Base-by-base conservation (phyloP, 2,113 vertebrate genomes). In the Lepus americanus region DNA sequence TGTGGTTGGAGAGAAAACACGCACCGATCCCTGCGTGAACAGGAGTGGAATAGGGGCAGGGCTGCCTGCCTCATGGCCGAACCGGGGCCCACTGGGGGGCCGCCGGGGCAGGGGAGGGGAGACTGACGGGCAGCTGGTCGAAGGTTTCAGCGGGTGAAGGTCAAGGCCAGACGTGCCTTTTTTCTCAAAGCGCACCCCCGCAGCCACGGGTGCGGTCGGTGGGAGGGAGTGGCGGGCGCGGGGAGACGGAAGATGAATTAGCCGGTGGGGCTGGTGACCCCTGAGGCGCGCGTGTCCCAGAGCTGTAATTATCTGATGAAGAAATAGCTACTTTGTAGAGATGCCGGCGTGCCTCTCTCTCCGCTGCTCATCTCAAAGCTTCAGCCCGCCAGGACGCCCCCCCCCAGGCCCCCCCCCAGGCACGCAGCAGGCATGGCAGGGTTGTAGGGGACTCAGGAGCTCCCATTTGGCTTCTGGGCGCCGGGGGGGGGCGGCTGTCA, bases 301-400 rank as follows among this genome's bases (percentile, higher is more conserved):
- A 88, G 63, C 69, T 59, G 44, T 51, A 84, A 95, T 82, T 59
- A 74, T 67, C 87, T 83, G 1, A 89, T 51, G 87, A 89, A 53
- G 76, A 94, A 79, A 55, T 14, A 63, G 87, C 44, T 44, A 7
- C 44, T 44, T 44, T 44, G 44, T 44, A 44, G 44, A 44, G 44
- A 44, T 1, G 44, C 44, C 44, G 1, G 6, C 6, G 6, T 44
- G 44, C 44, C 44, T 44, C 55, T 17, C 22, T 13, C 25, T 27
- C 39, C 10, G 23, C n/a, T 2, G 1, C 36, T 80, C 53, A 17
- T 84, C 77, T 81, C 92, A 92, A 92, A 95, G 90, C 73, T 72
- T 55, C 17, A 66, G 55, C 82, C 22, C 16, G 11, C 10, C 44
- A 85, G 70, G 55, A 49, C 80, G 66, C 29, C 22, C 2, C 9